phyloP scores from a whole-genome alignment of 2,113 vertebrate genomes.

The Notiomystis cincta region DNA sequence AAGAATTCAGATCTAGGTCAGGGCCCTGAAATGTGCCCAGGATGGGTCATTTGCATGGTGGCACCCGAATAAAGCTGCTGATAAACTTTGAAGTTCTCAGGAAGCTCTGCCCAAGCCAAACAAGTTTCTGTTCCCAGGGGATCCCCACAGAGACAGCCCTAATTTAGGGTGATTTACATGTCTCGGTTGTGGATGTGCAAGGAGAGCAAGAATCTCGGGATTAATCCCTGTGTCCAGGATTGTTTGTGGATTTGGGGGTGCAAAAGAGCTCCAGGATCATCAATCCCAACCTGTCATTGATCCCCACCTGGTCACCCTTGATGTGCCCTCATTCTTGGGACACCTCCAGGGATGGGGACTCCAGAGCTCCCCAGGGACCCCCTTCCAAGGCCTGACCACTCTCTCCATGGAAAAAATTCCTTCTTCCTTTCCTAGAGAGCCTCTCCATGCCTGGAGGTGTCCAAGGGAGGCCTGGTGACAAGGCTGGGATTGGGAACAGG shows the following conservation, averaged over 20 bases:
- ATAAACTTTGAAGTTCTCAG: conserved; percentile 45
- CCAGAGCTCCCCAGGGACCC: background rate
- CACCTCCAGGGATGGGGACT: background rate
- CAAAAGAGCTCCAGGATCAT: background rate
- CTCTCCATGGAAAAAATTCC: background rate
- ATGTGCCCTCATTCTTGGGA: background rate
- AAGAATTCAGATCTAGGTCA: background rate
- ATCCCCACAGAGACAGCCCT: background rate
- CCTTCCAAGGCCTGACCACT: background rate
- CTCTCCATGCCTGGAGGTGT: background rate
- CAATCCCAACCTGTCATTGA: background rate
- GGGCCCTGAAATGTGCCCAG: background rate
- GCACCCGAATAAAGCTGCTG: background rate
- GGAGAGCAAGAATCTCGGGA: background rate
- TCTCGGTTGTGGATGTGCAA: background rate
- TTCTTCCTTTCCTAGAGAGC: background rate
- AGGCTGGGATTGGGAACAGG: background rate
- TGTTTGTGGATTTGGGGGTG: background rate
- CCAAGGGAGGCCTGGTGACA: fast-evolving
- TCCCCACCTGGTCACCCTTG: background rate
- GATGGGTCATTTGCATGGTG: background rate
- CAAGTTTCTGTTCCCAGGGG: conserved; percentile 27
- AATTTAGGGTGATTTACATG: conserved; percentile 16
- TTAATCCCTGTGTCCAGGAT: background rate
- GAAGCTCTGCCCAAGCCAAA: background rate